These are phyloP conservation scores for Corythornis madagascariensis DNA, from an alignment of 2,113 vertebrate species.

Conservation along the genomic window DNA sequence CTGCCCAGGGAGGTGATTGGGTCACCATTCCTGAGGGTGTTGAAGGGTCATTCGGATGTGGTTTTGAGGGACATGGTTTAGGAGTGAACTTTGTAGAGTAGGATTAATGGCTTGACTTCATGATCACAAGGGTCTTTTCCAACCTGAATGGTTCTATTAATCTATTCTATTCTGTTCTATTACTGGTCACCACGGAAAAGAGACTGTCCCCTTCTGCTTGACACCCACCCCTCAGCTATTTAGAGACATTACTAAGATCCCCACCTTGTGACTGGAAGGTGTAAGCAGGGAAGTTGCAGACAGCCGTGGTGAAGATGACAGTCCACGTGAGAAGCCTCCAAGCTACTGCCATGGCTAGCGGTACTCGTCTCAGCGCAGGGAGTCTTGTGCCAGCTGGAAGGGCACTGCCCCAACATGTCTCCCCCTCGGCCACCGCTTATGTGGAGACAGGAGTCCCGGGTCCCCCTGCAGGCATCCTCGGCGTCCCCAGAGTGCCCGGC, in stretches of 20 bases:
- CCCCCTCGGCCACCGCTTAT: slow-evolving; percentile 74
- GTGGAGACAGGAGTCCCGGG: slow-evolving; percentile 67
- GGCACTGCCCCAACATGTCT: slow-evolving; percentile 94
- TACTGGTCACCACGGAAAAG: no score
- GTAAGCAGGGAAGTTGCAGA: slow-evolving; percentile 71
- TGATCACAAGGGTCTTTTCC: no score
- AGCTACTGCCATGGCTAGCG: slow-evolving; percentile 89
- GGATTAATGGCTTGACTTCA: no score
- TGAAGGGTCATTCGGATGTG: no score
- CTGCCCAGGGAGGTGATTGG: no score
- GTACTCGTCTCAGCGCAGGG: slow-evolving; percentile 77
- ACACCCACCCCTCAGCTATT: no score
- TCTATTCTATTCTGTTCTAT: no score
- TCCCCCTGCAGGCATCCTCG: slow-evolving; percentile 51
- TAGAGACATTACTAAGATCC: not conserved
- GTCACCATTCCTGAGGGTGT: no score
- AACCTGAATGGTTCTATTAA: no score
- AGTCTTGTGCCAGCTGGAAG: slow-evolving; percentile 72
- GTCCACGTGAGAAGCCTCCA: slow-evolving; percentile 89
- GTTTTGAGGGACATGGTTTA: no score
- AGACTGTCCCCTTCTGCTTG: no score
- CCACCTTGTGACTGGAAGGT: slow-evolving; percentile 89
- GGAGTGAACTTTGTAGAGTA: no score
- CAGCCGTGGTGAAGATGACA: slow-evolving; percentile 79
- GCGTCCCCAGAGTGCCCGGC: not conserved